Evolutionary conservation across 2,797 vertebrate species (phyloP).

Genomic region (Amblyopsis hoosieri): DNA sequence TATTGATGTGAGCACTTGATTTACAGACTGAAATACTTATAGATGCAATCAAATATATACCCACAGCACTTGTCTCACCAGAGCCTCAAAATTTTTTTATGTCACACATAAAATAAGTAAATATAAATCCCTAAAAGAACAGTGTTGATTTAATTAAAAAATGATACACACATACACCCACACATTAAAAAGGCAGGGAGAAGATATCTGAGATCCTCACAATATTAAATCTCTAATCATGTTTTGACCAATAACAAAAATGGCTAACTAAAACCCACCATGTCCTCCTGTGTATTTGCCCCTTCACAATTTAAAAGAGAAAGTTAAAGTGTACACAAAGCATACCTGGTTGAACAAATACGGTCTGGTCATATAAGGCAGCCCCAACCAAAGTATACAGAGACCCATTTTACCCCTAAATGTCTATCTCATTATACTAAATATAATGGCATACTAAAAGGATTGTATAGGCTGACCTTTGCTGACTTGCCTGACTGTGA

Average conservation of each 20-base stretch:
- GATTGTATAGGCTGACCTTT: no score
- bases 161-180: not conserved
- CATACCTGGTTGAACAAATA: conserved; percentile 45
- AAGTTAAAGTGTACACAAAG: conserved; percentile 31
- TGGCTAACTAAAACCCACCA: not conserved
- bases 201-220: not conserved
- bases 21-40: conserved; percentile 30
- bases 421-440: not conserved
- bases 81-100: conserved; percentile 21
- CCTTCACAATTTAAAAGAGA: conserved; percentile 15
- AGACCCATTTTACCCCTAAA: not conserved
- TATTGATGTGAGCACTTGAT: conserved; percentile 15
- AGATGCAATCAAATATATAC: conserved; percentile 7
- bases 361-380: conserved; percentile 28
- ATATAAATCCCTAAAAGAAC: no score
- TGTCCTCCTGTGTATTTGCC: conserved; percentile 2
- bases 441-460: not conserved
- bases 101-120: conserved; percentile 3
- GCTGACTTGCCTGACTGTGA: no score
- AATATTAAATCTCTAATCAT: not conserved
- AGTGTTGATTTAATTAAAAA: no score
- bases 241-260: not conserved
- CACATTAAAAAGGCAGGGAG: not conserved
- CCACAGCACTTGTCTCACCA: not conserved
- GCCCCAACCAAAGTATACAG: conserved; percentile 4